phyloP scores from a whole-genome alignment of 2,797 vertebrate species.

The Etheostoma perlongum region DNA sequence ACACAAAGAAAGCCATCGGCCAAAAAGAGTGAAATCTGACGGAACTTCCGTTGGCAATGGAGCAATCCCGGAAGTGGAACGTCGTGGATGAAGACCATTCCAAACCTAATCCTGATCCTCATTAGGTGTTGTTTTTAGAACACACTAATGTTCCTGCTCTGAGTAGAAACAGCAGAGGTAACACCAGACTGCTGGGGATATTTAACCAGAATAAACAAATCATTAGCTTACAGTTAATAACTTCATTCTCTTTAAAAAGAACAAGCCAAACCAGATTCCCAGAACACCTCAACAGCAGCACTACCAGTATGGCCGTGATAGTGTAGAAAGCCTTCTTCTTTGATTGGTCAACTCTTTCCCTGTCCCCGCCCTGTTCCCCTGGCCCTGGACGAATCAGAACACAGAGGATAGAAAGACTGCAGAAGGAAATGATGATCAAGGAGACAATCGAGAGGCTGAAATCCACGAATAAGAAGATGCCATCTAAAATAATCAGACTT shows the following conservation, averaged over 20 bases:
- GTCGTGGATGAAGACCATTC: no score
- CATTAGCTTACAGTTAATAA: accelerated
- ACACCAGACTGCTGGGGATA: constrained; percentile 24
- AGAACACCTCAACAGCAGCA: not conserved
- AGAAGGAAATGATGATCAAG: constrained; percentile 1
- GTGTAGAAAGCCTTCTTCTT: constrained; percentile 40
- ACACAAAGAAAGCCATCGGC: no score
- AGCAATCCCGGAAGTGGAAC: no score
- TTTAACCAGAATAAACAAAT: not conserved
- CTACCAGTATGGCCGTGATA: constrained; percentile 29
- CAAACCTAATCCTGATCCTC: not conserved
- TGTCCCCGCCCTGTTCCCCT: not conserved
- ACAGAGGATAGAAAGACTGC: constrained; percentile 42
- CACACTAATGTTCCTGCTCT: not conserved
- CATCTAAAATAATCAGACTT: accelerated
- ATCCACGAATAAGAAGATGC: accelerated
- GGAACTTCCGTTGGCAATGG: no score
- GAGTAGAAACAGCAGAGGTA: constrained; percentile 49
- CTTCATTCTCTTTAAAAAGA: not conserved
- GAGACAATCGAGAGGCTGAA: accelerated
- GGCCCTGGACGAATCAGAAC: constrained; percentile 47
- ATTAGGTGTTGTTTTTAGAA: not conserved
- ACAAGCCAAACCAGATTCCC: accelerated
- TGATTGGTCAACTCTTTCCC: not conserved
- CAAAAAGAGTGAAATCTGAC: no score